These are phyloP conservation scores for Brachirus orientalis DNA, from an alignment of 2,113 vertebrate genomes.

Conservation along the genomic window DNA sequence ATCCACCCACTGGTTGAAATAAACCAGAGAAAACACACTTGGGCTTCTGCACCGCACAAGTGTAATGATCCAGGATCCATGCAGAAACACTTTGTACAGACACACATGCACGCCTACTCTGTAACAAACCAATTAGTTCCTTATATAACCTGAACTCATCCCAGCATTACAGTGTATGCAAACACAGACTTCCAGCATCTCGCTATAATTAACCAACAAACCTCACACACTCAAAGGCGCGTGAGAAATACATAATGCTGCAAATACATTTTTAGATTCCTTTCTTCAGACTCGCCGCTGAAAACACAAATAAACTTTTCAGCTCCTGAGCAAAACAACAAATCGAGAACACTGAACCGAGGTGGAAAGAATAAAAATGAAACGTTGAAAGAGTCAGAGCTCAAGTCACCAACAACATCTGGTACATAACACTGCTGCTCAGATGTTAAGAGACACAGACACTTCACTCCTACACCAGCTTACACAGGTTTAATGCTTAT, in stretches of 20 bases:
- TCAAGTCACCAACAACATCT: no score
- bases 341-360: background rate
- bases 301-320: slow-evolving; percentile 7
- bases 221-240: background rate
- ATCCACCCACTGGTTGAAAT: slow-evolving; percentile 49
- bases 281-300: background rate
- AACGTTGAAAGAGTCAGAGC: background rate
- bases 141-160: slow-evolving; percentile 52
- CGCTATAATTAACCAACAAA: slow-evolving; percentile 14
- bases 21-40: slow-evolving; percentile 36
- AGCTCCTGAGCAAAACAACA: slow-evolving; percentile 13
- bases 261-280: slow-evolving; percentile 4
- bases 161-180: slow-evolving; percentile 15
- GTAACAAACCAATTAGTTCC: slow-evolving; percentile 52
- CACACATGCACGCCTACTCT: slow-evolving; percentile 19
- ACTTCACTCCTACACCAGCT: no score
- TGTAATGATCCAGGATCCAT: slow-evolving; percentile 36
- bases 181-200: slow-evolving; percentile 12
- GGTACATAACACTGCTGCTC: background rate
- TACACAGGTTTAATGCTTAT: no score
- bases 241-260: background rate
- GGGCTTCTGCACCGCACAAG: background rate
- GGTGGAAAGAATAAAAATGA: background rate
- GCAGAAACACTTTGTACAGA: slow-evolving; percentile 34
- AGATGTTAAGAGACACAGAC: background rate